These are phyloP conservation scores for Diloba caeruleocephala DNA, from an alignment of 2,888 invertebrate species.

Conservation along the genomic window DNA sequence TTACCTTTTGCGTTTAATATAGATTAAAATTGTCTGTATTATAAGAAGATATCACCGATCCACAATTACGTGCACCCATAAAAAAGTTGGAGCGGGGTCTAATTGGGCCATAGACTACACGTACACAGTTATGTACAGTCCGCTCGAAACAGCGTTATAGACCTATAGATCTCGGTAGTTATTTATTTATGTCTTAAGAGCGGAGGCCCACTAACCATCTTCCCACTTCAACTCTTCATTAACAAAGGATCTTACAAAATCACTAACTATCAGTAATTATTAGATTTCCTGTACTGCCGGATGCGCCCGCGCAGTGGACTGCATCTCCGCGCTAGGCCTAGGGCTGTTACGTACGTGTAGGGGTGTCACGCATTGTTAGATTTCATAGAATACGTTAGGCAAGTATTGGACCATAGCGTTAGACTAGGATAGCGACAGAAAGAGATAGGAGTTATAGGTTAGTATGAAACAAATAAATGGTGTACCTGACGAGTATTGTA, in stretches of 20 bases:
- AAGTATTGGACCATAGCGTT: slow-evolving; percentile 10
- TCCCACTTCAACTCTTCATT: neutral
- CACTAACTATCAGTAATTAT: slow-evolving; percentile 41
- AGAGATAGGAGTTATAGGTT: neutral
- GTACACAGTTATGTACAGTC: no score
- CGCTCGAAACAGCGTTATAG: no score
- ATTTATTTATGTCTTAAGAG: neutral
- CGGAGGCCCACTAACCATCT: neutral
- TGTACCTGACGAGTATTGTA: no score
- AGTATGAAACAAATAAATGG: no score
- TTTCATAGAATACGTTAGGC: slow-evolving; percentile 24
- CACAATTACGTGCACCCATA: no score
- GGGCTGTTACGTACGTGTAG: slow-evolving; percentile 17
- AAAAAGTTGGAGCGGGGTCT: no score
- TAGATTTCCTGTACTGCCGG: slow-evolving; percentile 55
- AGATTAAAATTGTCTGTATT: no score
- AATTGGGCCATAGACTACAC: no score
- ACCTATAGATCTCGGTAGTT: neutral
- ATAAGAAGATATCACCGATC: no score
- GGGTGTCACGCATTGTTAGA: slow-evolving; percentile 45
- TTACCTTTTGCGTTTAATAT: no score
- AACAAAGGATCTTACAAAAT: slow-evolving; percentile 38
- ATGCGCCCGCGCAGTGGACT: slow-evolving; percentile 51
- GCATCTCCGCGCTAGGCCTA: slow-evolving; percentile 54
- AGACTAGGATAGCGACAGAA: slow-evolving; percentile 1